Conservation (phyloP, 2,888 invertebrate species). For the Unio delphinus region DNA sequence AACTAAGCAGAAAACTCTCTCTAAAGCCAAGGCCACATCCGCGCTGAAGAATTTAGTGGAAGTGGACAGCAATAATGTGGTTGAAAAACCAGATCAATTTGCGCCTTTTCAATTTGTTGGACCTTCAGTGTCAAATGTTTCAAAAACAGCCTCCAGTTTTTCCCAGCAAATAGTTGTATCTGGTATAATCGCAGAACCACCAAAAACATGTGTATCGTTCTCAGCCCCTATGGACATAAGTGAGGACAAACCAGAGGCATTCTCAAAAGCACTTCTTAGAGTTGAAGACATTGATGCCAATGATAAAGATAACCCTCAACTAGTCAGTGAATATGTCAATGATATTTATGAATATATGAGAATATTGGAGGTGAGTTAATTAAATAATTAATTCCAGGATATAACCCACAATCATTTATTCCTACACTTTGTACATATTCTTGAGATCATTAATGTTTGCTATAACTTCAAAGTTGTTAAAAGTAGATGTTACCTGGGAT, state of each 20-base stretch:
- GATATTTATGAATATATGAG: constrained; percentile 91
- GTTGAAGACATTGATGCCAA: constrained; percentile 78
- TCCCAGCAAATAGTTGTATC: constrained; percentile 7
- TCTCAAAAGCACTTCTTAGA: constrained; percentile 50
- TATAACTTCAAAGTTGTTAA: too few species aligned
- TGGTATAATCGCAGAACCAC: constrained; percentile 28
- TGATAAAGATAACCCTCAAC: constrained; percentile 82
- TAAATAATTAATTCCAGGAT: background rate
- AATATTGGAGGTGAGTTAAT: constrained; percentile 77
- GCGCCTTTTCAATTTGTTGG: constrained; percentile 30
- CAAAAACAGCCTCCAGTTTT: constrained; percentile 14
- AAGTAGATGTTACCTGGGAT: too few species aligned
- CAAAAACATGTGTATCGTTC: constrained; percentile 14
- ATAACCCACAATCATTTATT: too few species aligned
- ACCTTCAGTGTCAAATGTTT: constrained; percentile 12
- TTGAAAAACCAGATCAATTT: constrained; percentile 16
- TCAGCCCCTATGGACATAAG: constrained; percentile 61
- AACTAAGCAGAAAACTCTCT: constrained; percentile 27
- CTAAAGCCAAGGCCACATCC: constrained; percentile 40
- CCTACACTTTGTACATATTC: too few species aligned
- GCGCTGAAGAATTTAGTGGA: constrained; percentile 34
- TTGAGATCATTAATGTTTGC: too few species aligned
- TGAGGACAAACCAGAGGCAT: constrained; percentile 57
- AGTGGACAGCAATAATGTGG: constrained; percentile 7
- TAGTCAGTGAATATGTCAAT: constrained; percentile 88